These are phyloP conservation scores for Mesitornis unicolor DNA, from an alignment of 2,113 vertebrate species.

Conservation along the genomic window DNA sequence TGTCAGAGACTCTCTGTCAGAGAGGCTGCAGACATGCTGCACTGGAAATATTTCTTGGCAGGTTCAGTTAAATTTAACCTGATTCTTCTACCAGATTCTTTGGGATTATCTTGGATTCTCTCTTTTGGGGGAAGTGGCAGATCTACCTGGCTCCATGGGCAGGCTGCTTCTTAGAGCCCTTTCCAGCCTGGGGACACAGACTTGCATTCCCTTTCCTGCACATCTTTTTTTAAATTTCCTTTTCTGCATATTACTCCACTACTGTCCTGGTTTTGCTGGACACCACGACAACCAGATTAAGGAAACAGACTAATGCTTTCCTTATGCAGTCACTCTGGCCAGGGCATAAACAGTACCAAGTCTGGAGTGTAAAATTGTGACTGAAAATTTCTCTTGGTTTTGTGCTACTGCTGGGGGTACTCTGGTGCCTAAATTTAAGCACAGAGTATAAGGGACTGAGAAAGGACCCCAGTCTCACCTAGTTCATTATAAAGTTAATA, in stretches of 20 bases:
- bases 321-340: background rate
- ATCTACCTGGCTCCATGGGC: background rate
- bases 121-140: background rate
- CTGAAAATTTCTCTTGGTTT: background rate
- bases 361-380: background rate
- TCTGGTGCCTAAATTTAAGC: background rate
- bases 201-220: background rate
- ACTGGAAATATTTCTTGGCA: background rate
- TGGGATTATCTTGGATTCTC: background rate
- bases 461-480: background rate
- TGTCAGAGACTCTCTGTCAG: background rate
- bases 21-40: background rate
- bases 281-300: background rate
- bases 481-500: background rate
- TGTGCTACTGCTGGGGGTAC: background rate
- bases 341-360: background rate
- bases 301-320: background rate
- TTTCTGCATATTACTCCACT: too few relatives aligned
- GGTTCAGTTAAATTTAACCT: background rate
- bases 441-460: background rate
- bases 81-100: background rate
- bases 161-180: background rate
- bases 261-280: too few relatives aligned
- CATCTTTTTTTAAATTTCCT: too few relatives aligned
- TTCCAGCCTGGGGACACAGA: background rate